Evolutionary conservation across 92 coral and sea anemone genomes (phyloP), one percentile per base, ranked within the genome.

Genomic region (Diadumene lineata): DNA sequence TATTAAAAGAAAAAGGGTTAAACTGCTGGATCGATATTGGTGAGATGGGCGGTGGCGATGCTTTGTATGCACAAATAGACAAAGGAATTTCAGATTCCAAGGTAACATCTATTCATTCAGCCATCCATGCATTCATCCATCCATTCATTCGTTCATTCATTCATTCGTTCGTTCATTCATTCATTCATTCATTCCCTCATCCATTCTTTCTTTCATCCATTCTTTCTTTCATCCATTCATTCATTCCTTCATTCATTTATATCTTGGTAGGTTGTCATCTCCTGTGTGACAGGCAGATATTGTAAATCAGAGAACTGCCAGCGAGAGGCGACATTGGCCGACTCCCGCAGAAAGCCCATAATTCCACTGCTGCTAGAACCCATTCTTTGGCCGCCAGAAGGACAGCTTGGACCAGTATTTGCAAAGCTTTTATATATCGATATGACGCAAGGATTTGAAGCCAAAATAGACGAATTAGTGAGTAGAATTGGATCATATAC

Each of bases 1-100:
- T 76, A 34, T 87, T 90, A 26, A 89, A 87, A 60, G 82, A 86
- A 56, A 65, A 66, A 31, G 94, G 92, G 15, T 72, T 93, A 50
- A 43, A 66, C 32, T 93, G 98, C 56, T 93, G 98, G 98, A 78
- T 93, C 86, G 98, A 93, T 58, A 82, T 90, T 60, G 91, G 89
- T n/a, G 88, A 80, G 64, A 93, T 93, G 98, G 96, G 92, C 1
- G 98, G 98, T 34, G 98, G 98, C 11, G 98, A 93, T 77, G 73
- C 89, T 31, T 29, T 93, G 64, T 87, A 78, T 62, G 84, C 90
- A 18, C 84, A 84, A 64, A 87, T 93, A 32, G 98, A 93, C 69
- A 84, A 86, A 9, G 98, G 98, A 43, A 76, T 93, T 58, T 60
- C 96, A 64, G 90, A 82, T 0, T 81, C 93, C 10, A 93, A 90